Conservation (phyloP, 2,888 invertebrate genomes). For the Agapostemon virescens region DNA sequence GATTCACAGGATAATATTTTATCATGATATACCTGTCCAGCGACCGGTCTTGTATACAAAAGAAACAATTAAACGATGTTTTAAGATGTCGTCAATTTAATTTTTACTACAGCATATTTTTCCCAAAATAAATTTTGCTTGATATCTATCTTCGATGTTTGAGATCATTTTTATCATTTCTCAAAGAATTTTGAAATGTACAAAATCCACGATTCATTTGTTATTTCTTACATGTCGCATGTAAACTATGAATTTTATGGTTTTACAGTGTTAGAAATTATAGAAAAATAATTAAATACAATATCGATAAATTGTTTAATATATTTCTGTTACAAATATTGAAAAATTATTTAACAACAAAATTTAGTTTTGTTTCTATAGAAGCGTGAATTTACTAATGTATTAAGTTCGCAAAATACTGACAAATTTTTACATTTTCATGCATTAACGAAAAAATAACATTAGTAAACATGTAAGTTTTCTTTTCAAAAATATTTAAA, state of each 20-base stretch:
- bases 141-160: no score
- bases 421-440: not conserved
- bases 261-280: not conserved
- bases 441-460: no score
- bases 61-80: no score
- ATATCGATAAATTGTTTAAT: not conserved
- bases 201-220: not conserved
- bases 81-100: no score
- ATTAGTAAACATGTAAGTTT: no score
- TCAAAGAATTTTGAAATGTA: no score
- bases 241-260: not conserved
- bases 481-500: no score
- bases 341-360: not conserved
- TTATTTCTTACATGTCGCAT: not conserved
- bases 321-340: not conserved
- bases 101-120: no score
- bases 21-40: not conserved
- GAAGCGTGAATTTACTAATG: not conserved
- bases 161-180: no score
- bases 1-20: not conserved
- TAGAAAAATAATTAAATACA: not conserved
- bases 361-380: not conserved
- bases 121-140: no score
- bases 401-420: not conserved
- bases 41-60: not conserved